phyloP scores from a whole-genome alignment of 2,113 vertebrate genomes.

The Rhodinocichla rosea region DNA sequence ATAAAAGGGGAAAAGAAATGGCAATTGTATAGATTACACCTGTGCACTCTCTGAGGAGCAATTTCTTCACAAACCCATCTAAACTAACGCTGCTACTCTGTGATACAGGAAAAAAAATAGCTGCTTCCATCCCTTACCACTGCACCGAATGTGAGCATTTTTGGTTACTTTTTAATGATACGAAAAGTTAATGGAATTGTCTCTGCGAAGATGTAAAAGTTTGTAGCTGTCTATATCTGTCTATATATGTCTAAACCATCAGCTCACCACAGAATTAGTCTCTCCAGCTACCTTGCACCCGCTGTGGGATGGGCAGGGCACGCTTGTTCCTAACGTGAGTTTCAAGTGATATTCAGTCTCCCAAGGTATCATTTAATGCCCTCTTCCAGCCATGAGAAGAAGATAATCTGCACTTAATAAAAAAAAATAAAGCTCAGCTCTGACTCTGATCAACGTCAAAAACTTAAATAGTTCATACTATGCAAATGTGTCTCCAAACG shows the following conservation, averaged over 20 bases:
- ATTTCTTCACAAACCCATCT: accelerated
- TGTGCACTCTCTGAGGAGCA: neutral
- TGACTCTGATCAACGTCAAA: neutral
- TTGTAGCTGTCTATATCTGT: too few species aligned
- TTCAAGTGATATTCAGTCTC: neutral
- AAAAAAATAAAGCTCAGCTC: neutral
- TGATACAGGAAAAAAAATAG: accelerated
- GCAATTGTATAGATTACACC: accelerated
- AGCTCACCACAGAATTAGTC: neutral
- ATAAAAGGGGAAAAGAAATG: accelerated
- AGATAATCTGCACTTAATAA: neutral
- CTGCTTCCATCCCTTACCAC: accelerated
- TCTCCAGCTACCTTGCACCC: neutral
- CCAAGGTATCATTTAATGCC: neutral
- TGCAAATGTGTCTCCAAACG: neutral
- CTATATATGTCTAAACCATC: too few species aligned
- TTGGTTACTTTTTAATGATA: neutral
- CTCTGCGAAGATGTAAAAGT: neutral
- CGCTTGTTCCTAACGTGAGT: accelerated
- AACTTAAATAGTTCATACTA: neutral
- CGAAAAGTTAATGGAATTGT: neutral
- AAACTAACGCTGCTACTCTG: accelerated
- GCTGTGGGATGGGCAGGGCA: neutral
- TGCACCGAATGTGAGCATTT: accelerated
- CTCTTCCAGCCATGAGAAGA: neutral